These are phyloP conservation scores for Urocitellus parryii DNA, from an alignment of 2,113 vertebrate species.

Conservation along the genomic window DNA sequence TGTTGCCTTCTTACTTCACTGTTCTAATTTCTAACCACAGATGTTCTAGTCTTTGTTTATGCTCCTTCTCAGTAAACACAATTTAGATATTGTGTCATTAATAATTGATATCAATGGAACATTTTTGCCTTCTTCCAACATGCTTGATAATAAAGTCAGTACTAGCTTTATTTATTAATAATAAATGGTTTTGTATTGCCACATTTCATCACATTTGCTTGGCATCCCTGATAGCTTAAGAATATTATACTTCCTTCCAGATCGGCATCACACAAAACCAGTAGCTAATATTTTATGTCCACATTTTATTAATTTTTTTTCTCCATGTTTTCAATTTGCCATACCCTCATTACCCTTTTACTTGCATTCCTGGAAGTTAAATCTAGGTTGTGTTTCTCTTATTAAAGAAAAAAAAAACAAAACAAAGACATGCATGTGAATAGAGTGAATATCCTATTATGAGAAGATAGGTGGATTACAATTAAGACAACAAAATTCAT, in stretches of 20 bases:
- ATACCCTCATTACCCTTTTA: too few relatives aligned
- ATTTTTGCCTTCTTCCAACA: neutral
- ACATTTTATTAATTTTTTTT: neutral
- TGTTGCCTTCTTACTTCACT: neutral
- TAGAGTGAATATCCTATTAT: neutral
- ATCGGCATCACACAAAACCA: neutral
- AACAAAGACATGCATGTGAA: neutral
- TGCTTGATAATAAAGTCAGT: neutral
- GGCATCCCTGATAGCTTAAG: neutral
- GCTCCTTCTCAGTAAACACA: neutral
- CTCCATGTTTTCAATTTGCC: neutral
- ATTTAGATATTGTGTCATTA: neutral
- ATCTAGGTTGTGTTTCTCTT: neutral
- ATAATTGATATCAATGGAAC: neutral
- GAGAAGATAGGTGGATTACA: neutral
- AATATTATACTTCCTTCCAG: neutral
- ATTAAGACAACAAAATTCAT: neutral
- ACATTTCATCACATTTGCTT: neutral
- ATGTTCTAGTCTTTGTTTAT: neutral
- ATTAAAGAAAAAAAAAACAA: neutral
- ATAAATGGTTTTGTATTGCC: neutral
- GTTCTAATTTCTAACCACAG: neutral
- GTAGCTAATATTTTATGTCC: neutral
- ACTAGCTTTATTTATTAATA: neutral
- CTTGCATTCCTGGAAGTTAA: neutral